Evolutionary conservation across 92 coral and sea anemone species (phyloP).

Genomic region (Parazoanthus swiftii): DNA sequence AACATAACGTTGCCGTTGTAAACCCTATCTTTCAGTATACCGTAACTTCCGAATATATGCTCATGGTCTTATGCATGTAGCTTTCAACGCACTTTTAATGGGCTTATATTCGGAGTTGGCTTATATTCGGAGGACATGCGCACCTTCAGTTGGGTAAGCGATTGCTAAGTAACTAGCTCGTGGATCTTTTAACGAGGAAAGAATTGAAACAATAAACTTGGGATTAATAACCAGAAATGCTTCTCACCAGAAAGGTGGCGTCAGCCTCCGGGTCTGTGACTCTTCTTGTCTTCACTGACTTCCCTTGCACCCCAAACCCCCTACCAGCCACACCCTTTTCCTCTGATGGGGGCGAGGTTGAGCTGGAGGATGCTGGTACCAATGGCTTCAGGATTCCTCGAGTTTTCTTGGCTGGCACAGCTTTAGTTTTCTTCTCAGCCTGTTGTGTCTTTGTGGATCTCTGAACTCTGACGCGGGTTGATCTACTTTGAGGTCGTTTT

Average conservation of each 20-base stretch:
- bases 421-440: constrained; percentile 10
- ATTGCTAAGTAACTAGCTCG: no score
- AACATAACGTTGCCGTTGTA: neutral
- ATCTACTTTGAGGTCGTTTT: neutral
- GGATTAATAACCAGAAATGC: neutral
- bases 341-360: constrained; percentile 22
- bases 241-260: constrained; percentile 39
- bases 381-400: constrained; percentile 17
- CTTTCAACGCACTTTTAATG: no score
- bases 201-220: neutral
- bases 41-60: no score
- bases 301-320: constrained; percentile 12
- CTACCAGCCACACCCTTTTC: neutral
- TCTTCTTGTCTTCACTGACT: constrained; percentile 23
- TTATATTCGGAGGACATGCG: no score
- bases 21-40: neutral
- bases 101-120: no score
- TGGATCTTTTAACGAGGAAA: no score
- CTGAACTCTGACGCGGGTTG: constrained; percentile 15
- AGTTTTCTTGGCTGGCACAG: neutral
- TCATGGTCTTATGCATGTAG: no score
- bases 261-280: constrained; percentile 35
- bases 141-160: no score
- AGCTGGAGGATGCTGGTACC: neutral
- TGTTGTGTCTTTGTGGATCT: constrained; percentile 31